Evolutionary conservation across 2,888 invertebrate genomes (phyloP), one percentile per base, ranked within the genome.

Genomic region (Drosophila lacicola): DNA sequence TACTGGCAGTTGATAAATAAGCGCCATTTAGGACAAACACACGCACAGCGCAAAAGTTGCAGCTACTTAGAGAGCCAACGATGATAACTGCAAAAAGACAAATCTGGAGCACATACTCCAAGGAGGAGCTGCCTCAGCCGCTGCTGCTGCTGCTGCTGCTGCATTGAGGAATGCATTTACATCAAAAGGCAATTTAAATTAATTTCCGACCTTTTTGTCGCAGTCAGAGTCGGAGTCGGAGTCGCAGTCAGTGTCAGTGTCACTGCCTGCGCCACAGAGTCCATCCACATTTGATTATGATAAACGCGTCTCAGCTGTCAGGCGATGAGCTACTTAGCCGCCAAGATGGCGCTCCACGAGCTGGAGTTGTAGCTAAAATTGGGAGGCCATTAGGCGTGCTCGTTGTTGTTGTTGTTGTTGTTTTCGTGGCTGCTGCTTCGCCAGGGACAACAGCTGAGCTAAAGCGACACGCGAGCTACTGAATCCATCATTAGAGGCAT

Each of bases 101-200:
- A 82, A 83, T 88, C 58, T 86, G 87, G 87, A 86, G 78, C 84
- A 86, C 77, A 69, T 45, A 74, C 61, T 67, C 58, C n/a, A 36
- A 64, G 37, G 29, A 65, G 66, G 36, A 45, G 68, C 34, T 39
- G 57, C 45, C 50, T 55, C 33, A 29, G 49, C 58, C 61, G 50
- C 66, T 42, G 53, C 8, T 5, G 33, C 42, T 46, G 11, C 49
- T 36, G 53, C 67, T 70, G 85, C 73, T 76, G 72, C 62, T 78
- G 81, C 78, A 83, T 89, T 92, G 91, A 91, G 90, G 90, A 88
- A 92, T 92, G 90, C 85, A 91, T 91, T 90, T 90, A 90, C 91
- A 92, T 92, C 91, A 91, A 91, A 91, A 90, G 87, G 82, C 91
- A 90, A 92, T 92, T 92, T 92, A 91, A 92, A 91, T 90, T 90